Base-by-base conservation (phyloP, 2,797 vertebrate genomes). In the Carapus acus region DNA sequence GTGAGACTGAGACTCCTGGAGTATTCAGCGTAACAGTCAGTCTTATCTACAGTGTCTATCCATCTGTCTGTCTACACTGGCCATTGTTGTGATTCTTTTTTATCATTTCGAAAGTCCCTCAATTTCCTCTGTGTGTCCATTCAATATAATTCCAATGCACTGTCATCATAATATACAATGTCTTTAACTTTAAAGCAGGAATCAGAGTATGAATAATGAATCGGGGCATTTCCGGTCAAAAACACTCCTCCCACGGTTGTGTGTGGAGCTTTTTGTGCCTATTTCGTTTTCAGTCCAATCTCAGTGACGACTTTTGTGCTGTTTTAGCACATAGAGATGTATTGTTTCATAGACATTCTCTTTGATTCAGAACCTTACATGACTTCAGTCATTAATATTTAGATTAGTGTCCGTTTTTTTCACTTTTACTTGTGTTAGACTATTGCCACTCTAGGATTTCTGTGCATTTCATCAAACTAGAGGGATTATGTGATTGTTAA, bases 101-200 rank as follows among this genome's bases (percentile, higher is more conserved):
- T n/a, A n/a, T n/a, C n/a, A n/a, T n/a, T n/a, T n/a, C n/a, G n/a
- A n/a, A 50, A 52, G 51, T 33, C 27, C 22, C 40, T 15, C 55
- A 33, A 52, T 45, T 43, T 22, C 24, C 27, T 22, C 41, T 33
- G n/a, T 1, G 19, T 42, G 12, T 61, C 34, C 5, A 2, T 24
- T 43, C 43, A 41, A 56, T 67, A 47, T 45, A 22, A 53, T 54
- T 66, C 50, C 39, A 20, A 12, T 34, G 54, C 20, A 6, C 41
- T 57, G 49, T 64, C 34, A 59, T 34, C 68, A 71, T 56, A 68
- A 45, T 58, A 49, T 47, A 60, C 58, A 73, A 75, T 61, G 49
- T 58, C 43, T 56, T 71, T 75, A 65, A 60, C 71, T 74, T 76
- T 54, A 34, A 65, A 72, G 23, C 46, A 23, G 49, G 53, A 69